Base-by-base conservation (phyloP, 1,140 invertebrate species). In the Oryzaephilus surinamensis region DNA sequence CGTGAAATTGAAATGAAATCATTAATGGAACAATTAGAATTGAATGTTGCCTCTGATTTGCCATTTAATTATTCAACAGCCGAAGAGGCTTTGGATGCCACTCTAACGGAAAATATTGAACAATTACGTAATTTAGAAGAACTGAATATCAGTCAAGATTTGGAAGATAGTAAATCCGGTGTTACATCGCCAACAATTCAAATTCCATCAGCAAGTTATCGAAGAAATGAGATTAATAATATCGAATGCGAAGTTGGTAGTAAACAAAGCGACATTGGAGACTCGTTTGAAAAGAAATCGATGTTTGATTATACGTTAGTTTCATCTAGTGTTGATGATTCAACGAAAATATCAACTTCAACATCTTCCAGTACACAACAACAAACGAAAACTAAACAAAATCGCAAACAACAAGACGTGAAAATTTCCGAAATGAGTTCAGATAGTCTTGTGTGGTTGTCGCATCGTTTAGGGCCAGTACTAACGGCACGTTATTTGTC, bases 381-480 rank as follows among this genome's bases (percentile, higher is more conserved):
- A 6, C 23, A 17, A 3, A 7, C 31, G 4, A 26, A 20, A 26
- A 26, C 1, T 32, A 40, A 50, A 52, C 10, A 67, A 51, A n/a
- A n/a, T n/a, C n/a, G n/a, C n/a, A n/a, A n/a, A 8, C 5, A 24
- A 24, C 38, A 38, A 19, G 66, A 71, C 12, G 71, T 68, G 27
- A 81, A 80, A 61, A 86, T 94, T 44, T 85, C 84, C 0, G 88
- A 95, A 58, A 86, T 95, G 71, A 88, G 88, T 52, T 76, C 78
- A 0, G 91, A 95, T 55, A 93, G 85, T 55, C 67, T 96, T 0
- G 78, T 90, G 26, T 97, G 91, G 92, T 58, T 97, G 13, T 79
- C 89, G 1, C 86, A 95, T 65, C 74, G 91, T 47, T 64, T 97
- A n/a, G 95, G 95, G 0, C 94, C 94, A 0, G 86, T 97, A 15